phyloP scores from a whole-genome alignment of 1,140 invertebrate species.

The Leucophenga varia region DNA sequence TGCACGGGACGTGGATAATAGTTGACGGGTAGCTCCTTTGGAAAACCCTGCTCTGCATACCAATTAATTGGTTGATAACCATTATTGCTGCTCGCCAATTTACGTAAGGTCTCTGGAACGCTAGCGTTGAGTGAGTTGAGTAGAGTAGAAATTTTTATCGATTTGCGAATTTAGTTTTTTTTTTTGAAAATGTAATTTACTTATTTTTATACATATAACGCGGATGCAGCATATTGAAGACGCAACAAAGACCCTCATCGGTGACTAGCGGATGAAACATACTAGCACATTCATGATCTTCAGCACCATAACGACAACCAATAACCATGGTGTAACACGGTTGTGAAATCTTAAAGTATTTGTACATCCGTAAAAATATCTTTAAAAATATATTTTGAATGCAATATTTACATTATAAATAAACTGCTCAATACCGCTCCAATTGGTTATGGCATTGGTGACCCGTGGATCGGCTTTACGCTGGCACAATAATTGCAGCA shows the following conservation, averaged over 20 bases:
- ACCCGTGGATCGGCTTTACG: constrained; percentile 11
- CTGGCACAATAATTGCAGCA: constrained; percentile 66
- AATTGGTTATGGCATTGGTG: constrained; percentile 17
- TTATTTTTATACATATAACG: constrained; percentile 64
- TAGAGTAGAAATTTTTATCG: no score
- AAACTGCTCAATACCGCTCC: constrained; percentile 32
- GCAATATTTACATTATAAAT: constrained; percentile 32
- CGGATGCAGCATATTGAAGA: constrained; percentile 73
- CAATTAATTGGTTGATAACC: constrained; percentile 62
- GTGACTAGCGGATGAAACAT: constrained; percentile 75
- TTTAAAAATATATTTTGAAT: no score
- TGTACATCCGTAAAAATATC: not conserved
- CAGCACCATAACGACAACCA: constrained; percentile 66
- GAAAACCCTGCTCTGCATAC: constrained; percentile 72
- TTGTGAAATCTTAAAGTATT: constrained; percentile 58
- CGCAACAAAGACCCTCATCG: constrained; percentile 80
- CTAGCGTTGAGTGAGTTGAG: no score
- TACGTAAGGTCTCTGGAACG: constrained; percentile 24
- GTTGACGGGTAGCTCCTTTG: constrained; percentile 56
- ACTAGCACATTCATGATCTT: constrained; percentile 63
- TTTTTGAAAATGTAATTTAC: constrained; percentile 21
- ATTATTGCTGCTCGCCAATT: constrained; percentile 8
- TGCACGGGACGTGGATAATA: constrained; percentile 65
- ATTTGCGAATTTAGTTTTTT: no score
- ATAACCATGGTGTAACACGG: constrained; percentile 70